phyloP scores from a whole-genome alignment of 2,888 invertebrate species.

The Cartodere bifasciata region DNA sequence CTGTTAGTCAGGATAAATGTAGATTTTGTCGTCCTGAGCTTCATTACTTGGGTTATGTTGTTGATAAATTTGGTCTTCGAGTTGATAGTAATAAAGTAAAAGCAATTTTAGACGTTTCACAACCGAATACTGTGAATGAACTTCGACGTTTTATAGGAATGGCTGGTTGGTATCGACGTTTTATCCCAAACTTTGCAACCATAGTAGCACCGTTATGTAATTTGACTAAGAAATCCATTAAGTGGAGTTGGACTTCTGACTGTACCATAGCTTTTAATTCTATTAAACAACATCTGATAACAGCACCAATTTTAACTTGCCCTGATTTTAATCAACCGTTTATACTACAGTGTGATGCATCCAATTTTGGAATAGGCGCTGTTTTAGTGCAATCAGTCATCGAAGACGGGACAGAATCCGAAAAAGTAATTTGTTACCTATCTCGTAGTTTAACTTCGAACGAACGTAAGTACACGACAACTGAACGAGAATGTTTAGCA shows the following conservation, averaged over 20 bases:
- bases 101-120: conserved; percentile 14
- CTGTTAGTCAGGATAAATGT: conserved; percentile 12
- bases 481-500: conserved; percentile 14
- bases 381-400: conserved; percentile 12
- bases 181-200: conserved; percentile 10
- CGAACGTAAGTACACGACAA: conserved; percentile 14
- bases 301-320: conserved; percentile 10
- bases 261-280: conserved; percentile 7
- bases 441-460: conserved; percentile 11
- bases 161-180: conserved; percentile 13
- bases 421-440: conserved; percentile 7
- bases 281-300: conserved; percentile 9
- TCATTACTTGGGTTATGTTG: conserved; percentile 11
- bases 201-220: conserved; percentile 4
- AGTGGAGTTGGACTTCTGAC: conserved; percentile 7
- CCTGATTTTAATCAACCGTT: conserved; percentile 12
- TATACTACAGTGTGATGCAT: conserved; percentile 18
- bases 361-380: conserved; percentile 15
- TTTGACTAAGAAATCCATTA: conserved; percentile 2
- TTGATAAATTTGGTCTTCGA: conserved; percentile 10
- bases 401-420: too few relatives aligned
- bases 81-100: conserved; percentile 14
- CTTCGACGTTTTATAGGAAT: conserved; percentile 11
- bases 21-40: conserved; percentile 11
- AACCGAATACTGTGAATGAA: conserved; percentile 9